A percentile compares a stretch with the other conserved stretches of the same genome.
phyloP scores from a whole-genome alignment of 2,797 vertebrate genomes.

The Tolypeutes matacus region DNA sequence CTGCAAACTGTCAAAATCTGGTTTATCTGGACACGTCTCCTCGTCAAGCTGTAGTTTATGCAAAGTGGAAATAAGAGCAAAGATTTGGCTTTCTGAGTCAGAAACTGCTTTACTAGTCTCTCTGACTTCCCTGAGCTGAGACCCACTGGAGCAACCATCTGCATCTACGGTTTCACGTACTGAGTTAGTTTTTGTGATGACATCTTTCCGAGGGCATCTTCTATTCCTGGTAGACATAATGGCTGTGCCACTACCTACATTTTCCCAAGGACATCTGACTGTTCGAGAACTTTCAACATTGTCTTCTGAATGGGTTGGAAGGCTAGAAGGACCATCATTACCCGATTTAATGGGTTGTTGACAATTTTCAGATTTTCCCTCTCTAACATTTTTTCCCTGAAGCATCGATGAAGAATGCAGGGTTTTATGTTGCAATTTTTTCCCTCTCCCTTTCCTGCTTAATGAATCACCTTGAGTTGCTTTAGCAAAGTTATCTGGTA shows the following conservation, averaged over 20 bases:
- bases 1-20: slow-evolving; percentile 51
- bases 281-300: slow-evolving; percentile 59
- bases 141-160: not conserved
- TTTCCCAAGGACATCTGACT: not conserved
- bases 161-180: slow-evolving; percentile 18
- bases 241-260: accelerated
- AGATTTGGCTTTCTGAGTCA: slow-evolving; percentile 73
- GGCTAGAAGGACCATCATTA: slow-evolving; percentile 47
- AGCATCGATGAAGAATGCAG: not conserved
- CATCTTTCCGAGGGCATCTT: not conserved
- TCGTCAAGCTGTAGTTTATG: slow-evolving; percentile 62
- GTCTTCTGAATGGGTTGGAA: slow-evolving; percentile 27
- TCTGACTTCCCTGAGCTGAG: slow-evolving; percentile 63
- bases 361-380: slow-evolving; percentile 67
- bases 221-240: not conserved
- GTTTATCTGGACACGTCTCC: not conserved
- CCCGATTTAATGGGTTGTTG: slow-evolving; percentile 53
- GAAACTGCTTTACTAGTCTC: slow-evolving; percentile 67
- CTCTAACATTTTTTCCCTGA: not conserved
- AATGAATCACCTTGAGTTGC: slow-evolving; percentile 33
- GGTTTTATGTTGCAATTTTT: slow-evolving; percentile 42
- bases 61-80: slow-evolving; percentile 68
- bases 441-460: slow-evolving; percentile 72
- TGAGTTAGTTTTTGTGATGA: slow-evolving; percentile 53
- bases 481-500: slow-evolving; percentile 57